Evolutionary conservation across 2,888 invertebrate genomes (phyloP), one percentile per base, ranked within the genome.

Genomic region (Pollenia labialis): DNA sequence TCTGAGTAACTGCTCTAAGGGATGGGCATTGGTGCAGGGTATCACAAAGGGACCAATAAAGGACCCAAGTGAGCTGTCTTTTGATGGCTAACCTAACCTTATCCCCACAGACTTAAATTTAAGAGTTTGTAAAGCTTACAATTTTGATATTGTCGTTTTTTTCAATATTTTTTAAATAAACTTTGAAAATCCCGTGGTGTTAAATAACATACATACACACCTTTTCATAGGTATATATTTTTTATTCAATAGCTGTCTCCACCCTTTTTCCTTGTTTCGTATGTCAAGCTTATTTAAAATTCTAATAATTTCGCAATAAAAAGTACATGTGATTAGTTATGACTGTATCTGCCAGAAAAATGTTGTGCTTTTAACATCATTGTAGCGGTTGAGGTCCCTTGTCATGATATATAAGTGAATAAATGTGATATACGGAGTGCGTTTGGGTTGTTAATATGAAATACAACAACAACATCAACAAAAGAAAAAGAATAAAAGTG

Each of bases 281-380:
- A 56, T 40, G 40, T 18, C 11, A 66, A 79, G 44, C 44, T 72
- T 60, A 62, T 79, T 79, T 52, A 72, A 72, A 60, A 52, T 68
- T 68, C 32, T 46, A 79, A 74, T 74, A 68, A 9, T 23, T 42
- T 58, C 11, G 44, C 58, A 32, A 16, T 52, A 52, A 60, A 16
- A 52, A 23, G n/a, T 52, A 16, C 2, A n/a, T 40, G n/a, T 46
- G 23, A 46, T 1, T 14, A 12, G 46, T 4, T 23, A 23, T 8
- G 48, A 4, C 44, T 46, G 4, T 48, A 40, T 68, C 23, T 68
- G 68, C 16, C 11, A 32, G 11, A 8, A 32, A 40, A 32, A 4
- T 4, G 32, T 48, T 40, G 6, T 16, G 8, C 32, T 68, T 14
- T 74, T 46, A 7, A 56, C 46, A 44, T 46, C 16, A 44, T 40